Conservation (phyloP, 2,888 invertebrate species). For the Polyommatus iphigenia region DNA sequence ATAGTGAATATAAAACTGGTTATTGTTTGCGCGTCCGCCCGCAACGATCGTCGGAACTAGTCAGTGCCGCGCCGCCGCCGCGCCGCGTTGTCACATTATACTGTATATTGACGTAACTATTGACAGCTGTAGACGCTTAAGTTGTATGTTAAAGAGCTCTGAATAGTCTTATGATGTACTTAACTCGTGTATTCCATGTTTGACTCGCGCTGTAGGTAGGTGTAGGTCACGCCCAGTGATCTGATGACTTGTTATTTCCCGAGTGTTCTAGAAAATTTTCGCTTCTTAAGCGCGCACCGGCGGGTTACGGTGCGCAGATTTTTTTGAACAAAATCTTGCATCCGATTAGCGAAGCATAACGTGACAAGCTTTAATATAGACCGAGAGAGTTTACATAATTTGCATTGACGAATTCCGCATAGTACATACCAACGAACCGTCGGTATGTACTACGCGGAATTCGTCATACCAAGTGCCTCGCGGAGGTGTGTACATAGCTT, state of each 20-base stretch:
- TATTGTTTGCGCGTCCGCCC: conserved; percentile 10
- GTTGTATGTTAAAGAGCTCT: conserved; percentile 60
- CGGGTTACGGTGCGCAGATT: background rate
- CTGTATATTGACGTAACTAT: conserved; percentile 49
- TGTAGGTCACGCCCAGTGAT: conserved; percentile 30
- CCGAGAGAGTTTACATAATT: conserved; percentile 9
- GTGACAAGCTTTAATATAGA: conserved; percentile 24
- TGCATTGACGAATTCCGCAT: too few relatives aligned
- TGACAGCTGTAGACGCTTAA: conserved; percentile 49
- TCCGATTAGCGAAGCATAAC: conserved; percentile 11
- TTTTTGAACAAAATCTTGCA: background rate
- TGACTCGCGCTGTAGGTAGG: conserved; percentile 36
- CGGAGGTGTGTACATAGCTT: conserved; percentile 66
- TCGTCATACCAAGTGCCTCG: conserved; percentile 64
- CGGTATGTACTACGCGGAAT: background rate
- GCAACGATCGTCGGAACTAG: conserved; percentile 10
- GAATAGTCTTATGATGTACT: conserved; percentile 67
- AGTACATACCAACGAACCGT: too few relatives aligned
- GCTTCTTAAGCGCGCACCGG: background rate
- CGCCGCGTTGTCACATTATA: conserved; percentile 53
- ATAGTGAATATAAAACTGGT: conserved; percentile 21
- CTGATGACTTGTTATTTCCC: conserved; percentile 14
- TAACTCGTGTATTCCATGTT: conserved; percentile 61
- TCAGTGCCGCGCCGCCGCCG: conserved; percentile 48
- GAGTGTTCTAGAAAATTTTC: conserved; percentile 8